Base-by-base conservation (phyloP, 2,888 invertebrate genomes). In the Rotaria macrura region DNA sequence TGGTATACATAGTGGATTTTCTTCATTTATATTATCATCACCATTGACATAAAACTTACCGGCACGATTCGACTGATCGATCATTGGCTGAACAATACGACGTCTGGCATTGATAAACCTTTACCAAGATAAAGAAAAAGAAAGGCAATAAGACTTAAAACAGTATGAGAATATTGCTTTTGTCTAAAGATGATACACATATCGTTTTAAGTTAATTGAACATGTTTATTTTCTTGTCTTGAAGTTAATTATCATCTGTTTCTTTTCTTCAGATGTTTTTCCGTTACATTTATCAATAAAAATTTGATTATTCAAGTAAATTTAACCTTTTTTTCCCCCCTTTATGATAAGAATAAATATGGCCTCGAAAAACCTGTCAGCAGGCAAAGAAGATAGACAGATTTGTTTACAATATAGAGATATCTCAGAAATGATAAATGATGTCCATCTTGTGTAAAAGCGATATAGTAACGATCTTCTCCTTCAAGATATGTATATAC, bases 61-160 rank as follows among this genome's bases (percentile, higher is more conserved):
- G 25, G 86, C 86, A 49, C 86, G 57, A 86, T 86, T 86, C n/a
- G 84, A 84, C 52, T 84, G 84, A 84, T 86, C 86, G 40, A 86
- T 86, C 86, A 86, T 86, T 29, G 86, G 86, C 43, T 86, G 86
- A 54, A 86, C 86, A 79, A 86, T 86, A 29, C 86, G 84, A 49
- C 86, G 84, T 74, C 86, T 49, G 25, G 86, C 86, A 74, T 86
- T 86, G n/a, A 86, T 86, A 55, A 86, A 86, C 86, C 86, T 86
- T 40, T 25, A 43, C 6, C n/a, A 25, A 79, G 14, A 79, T 1
- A 79, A 25, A 43, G 43, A 79, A 40, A 25, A 79, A 4, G n/a
- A 65, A 7, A 65, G 29, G 4, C 4, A 3, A 52, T 52, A 20
- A 23, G 4, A 52, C 23, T 49, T 49, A 17, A 49, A 49, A 52